These are phyloP conservation scores for Sipha maydis DNA, from an alignment of 2,888 invertebrate species.

Conservation along the genomic window DNA sequence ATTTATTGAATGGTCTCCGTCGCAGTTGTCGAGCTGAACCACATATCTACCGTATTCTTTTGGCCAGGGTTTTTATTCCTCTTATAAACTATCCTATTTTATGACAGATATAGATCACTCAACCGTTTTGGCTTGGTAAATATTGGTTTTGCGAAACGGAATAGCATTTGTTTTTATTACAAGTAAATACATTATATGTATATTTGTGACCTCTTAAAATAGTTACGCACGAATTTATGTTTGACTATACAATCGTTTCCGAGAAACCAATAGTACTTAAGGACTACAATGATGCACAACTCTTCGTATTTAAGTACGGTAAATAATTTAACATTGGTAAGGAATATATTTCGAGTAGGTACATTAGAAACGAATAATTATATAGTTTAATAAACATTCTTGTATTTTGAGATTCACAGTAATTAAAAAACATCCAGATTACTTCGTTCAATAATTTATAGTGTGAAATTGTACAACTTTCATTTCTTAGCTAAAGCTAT, in stretches of 20 bases:
- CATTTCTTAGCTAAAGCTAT: too few species aligned
- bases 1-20: conserved; percentile 24
- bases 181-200: background rate
- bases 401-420: too few species aligned
- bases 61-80: conserved; percentile 11
- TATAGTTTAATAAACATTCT: too few species aligned
- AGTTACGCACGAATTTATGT: background rate
- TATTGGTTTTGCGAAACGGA: background rate
- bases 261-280: conserved; percentile 8
- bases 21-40: conserved; percentile 5
- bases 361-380: too few species aligned
- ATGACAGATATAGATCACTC: conserved; percentile 4
- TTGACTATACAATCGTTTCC: background rate
- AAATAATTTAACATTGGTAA: background rate
- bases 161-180: background rate
- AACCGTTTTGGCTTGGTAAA: conserved; percentile 1
- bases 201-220: background rate
- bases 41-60: background rate
- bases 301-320: background rate
- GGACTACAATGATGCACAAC: background rate
- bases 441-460: too few species aligned
- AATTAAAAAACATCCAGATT: too few species aligned
- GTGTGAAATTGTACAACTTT: too few species aligned
- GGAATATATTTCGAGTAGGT: conserved; percentile 3
- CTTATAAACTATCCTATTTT: background rate